These are phyloP conservation scores for Tetraneura akinire DNA, from an alignment of 1,140 invertebrate species.

Conservation along the genomic window DNA sequence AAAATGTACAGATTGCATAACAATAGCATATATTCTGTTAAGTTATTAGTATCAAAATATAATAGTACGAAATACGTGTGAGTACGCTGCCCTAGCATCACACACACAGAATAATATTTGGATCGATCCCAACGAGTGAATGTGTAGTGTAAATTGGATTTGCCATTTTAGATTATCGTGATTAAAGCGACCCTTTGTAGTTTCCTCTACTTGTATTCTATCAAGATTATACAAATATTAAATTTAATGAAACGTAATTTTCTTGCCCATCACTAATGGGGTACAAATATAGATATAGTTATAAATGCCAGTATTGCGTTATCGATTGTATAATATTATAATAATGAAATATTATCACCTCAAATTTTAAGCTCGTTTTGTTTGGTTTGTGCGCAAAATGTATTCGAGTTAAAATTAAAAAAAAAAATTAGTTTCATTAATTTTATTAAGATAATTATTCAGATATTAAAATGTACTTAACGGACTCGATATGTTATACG, in stretches of 20 bases:
- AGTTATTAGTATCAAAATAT: too few relatives aligned
- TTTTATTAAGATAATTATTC: too few relatives aligned
- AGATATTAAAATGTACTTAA: too few relatives aligned
- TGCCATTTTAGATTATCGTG: constrained; percentile 30
- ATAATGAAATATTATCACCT: not conserved
- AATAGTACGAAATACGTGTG: not conserved
- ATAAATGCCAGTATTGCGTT: not conserved
- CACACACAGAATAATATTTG: not conserved
- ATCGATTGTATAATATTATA: not conserved
- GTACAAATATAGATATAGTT: not conserved
- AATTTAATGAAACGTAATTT: constrained; percentile 17
- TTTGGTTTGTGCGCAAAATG: too few relatives aligned
- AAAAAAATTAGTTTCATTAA: too few relatives aligned
- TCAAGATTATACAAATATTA: constrained; percentile 36
- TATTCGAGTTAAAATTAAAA: too few relatives aligned
- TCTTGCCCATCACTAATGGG: constrained; percentile 1
- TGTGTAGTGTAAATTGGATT: constrained; percentile 17
- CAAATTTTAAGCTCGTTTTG: not conserved
- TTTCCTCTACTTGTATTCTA: not conserved
- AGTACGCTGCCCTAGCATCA: not conserved
- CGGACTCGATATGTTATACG: too few relatives aligned
- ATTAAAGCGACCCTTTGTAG: constrained; percentile 31
- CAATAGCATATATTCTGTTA: too few relatives aligned
- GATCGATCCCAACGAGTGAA: not conserved
- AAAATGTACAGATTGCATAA: too few relatives aligned